Evolutionary conservation across 2,888 invertebrate genomes (phyloP), one percentile per base, ranked within the genome.

Genomic region (Phengaris arion): DNA sequence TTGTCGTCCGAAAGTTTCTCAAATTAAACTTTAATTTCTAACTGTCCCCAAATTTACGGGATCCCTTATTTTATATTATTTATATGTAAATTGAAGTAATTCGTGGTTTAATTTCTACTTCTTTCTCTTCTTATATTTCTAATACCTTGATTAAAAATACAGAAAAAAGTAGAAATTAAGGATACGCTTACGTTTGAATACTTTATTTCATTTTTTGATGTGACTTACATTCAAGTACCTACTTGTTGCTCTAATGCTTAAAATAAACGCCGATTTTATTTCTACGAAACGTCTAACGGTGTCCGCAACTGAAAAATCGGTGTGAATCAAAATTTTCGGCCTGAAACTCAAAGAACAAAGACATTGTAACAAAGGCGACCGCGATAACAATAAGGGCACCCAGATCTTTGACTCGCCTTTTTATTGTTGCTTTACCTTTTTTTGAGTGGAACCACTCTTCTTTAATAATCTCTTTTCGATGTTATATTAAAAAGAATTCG

Each of bases 401-500:
- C 80, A 85, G 84, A 86, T 87, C 86, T 87, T 86, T 86, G 85
- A 85, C 85, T 86, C 82, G 86, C 85, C 70, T 85, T 87, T 88
- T 89, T 87, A 88, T 89, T 89, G 87, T 89, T 83, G 81, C 85
- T 84, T 86, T 87, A 90, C 90, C 88, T 89, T 90, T 89, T 35
- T 88, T 88, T 79, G 85, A 85, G 85, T 83, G 86, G 85, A 88
- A 87, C 87, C 87, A 86, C 86, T 89, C 83, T 82, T 83, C 84
- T 86, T 88, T 89, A 88, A 88, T 72, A 88, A 88, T 88, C 87
- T 85, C 82, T 82, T 81, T 82, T 85, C 81, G 83, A 82, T 74
- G 76, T 77, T 72, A 77, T 76, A 76, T 76, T 59, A 68, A 75
- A 74, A 76, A 75, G 76, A 79, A 77, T 76, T 74, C 54, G 72